phyloP scores from a whole-genome alignment of 2,888 invertebrate species.

The Rhingia campestris region DNA sequence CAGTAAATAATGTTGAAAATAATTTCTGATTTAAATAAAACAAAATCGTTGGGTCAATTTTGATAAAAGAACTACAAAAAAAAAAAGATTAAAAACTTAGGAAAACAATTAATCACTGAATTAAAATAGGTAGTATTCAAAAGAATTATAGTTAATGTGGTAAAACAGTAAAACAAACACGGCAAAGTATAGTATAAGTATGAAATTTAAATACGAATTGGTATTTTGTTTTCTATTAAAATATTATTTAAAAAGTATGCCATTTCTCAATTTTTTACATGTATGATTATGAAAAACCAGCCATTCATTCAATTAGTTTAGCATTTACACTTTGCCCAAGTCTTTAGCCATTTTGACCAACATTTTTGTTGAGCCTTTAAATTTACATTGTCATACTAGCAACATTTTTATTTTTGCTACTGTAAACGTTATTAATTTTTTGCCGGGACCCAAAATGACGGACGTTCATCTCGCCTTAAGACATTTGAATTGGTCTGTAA shows the following conservation, averaged over 20 bases:
- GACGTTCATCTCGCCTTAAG: too few relatives aligned
- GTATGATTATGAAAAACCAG: too few relatives aligned
- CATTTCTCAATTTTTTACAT: neutral
- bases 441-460: too few relatives aligned
- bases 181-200: constrained; percentile 34
- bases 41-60: constrained; percentile 65
- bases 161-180: neutral
- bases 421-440: too few relatives aligned
- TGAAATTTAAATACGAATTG: constrained; percentile 1
- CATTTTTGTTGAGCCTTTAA: too few relatives aligned
- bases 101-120: constrained; percentile 29
- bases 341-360: too few relatives aligned
- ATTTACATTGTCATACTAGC: too few relatives aligned
- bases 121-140: constrained; percentile 48
- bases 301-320: too few relatives aligned
- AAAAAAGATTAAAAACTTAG: constrained; percentile 16
- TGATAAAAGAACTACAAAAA: constrained; percentile 50
- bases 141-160: constrained; percentile 29
- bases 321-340: too few relatives aligned
- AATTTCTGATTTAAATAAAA: constrained; percentile 34
- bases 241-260: neutral
- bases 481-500: too few relatives aligned
- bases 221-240: neutral
- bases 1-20: constrained; percentile 34
- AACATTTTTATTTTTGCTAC: too few relatives aligned